Conservation (phyloP, 53 echinoderm and acorn worm genomes). For the Stichopus horrens region DNA sequence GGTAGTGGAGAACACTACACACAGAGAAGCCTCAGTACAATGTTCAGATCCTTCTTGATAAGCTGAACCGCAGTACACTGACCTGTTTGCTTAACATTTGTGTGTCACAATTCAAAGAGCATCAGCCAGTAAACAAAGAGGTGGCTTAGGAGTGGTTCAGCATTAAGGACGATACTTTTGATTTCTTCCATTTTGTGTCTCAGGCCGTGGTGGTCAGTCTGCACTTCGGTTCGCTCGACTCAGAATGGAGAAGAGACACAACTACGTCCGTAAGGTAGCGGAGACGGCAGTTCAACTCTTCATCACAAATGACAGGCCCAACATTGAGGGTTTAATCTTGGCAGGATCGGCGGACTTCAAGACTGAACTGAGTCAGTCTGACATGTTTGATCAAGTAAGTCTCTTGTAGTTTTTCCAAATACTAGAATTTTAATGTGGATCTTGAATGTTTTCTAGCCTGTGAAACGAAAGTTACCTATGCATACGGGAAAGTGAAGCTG, state of each 20-base stretch:
- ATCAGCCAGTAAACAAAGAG: not conserved
- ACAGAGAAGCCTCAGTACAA: too few relatives aligned
- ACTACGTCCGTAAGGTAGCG: conserved; percentile 97
- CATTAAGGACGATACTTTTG: not conserved
- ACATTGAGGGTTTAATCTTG: conserved; percentile 91
- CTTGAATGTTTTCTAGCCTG: too few relatives aligned
- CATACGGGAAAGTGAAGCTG: too few relatives aligned
- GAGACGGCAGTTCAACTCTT: conserved; percentile 91
- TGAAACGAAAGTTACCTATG: too few relatives aligned
- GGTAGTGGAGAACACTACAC: too few relatives aligned
- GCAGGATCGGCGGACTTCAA: conserved; percentile 99
- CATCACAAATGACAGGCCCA: conserved; percentile 95
- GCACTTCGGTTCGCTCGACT: conserved; percentile 99
- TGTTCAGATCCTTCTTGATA: not conserved
- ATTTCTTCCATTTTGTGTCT: not conserved
- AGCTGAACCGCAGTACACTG: not conserved
- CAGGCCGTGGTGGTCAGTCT: conserved; percentile 98
- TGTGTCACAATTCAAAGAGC: not conserved
- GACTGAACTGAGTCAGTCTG: conserved; percentile 99
- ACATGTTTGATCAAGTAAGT: conserved; percentile 99
- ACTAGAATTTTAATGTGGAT: too few relatives aligned
- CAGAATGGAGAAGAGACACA: conserved; percentile 99
- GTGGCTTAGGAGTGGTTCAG: not conserved
- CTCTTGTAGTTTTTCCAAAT: not conserved
- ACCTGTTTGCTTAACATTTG: not conserved